Conservation (phyloP, 1,140 invertebrate species). For the Panonychus citri region DNA sequence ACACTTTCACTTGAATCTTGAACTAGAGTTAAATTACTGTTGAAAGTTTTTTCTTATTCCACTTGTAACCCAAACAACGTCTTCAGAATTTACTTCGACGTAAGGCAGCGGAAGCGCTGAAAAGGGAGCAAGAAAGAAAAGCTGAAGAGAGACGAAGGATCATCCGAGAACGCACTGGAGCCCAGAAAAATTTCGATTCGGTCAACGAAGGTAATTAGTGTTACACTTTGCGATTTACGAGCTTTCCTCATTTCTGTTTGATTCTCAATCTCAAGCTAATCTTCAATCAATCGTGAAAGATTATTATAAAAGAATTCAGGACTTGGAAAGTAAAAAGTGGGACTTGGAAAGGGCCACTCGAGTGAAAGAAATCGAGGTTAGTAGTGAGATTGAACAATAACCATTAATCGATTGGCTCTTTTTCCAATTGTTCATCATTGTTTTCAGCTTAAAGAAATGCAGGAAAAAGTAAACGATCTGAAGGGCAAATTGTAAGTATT, state of each 20-base stretch:
- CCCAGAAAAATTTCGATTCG: slow-evolving; percentile 64
- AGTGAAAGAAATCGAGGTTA: slow-evolving; percentile 89
- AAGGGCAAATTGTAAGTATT: not conserved
- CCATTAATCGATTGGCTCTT: too few species aligned
- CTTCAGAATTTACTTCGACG: slow-evolving; percentile 68
- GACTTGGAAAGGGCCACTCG: slow-evolving; percentile 88
- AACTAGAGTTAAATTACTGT: too few species aligned
- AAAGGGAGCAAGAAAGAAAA: slow-evolving; percentile 96
- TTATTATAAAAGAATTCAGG: slow-evolving; percentile 68
- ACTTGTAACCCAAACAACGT: too few species aligned
- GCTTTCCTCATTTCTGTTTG: too few species aligned
- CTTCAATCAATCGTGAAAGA: slow-evolving; percentile 83
- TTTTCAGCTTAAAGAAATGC: not conserved
- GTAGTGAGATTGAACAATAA: slow-evolving; percentile 1
- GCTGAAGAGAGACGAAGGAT: slow-evolving; percentile 88
- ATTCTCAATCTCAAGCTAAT: slow-evolving; percentile 56
- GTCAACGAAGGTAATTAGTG: slow-evolving; percentile 47
- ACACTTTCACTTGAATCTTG: too few species aligned
- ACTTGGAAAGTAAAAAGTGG: slow-evolving; percentile 90
- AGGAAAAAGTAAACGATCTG: not conserved
- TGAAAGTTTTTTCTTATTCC: too few species aligned
- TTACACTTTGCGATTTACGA: too few species aligned
- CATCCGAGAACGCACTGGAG: slow-evolving; percentile 81
- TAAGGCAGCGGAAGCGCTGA: slow-evolving; percentile 97
- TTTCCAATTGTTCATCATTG: not conserved